Evolutionary conservation across 35 echinoderm and acorn worm genomes (phyloP), one percentile per base, ranked within the genome.

Genomic region (Ptychodera flava): DNA sequence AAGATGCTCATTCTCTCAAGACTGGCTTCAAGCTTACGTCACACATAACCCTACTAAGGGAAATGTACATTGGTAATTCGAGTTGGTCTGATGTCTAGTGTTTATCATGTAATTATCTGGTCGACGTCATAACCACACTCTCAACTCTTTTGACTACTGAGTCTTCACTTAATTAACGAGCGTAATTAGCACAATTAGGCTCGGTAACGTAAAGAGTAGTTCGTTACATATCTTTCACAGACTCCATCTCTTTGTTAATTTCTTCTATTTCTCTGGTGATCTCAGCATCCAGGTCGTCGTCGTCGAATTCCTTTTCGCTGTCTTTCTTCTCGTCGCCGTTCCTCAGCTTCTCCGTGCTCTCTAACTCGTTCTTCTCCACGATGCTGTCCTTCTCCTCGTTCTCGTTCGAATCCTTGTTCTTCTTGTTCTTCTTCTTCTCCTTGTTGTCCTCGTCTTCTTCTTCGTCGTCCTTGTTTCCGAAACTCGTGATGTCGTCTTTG

Each of bases 401-500:
- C 1, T 97, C 89, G 64, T 92, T 93, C 81, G 87, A 92, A 92
- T 97, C 92, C 1, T 90, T 84, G 76, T 94, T 82, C 82, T 94
- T 85, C 80, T 89, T 92, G 52, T 94, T 92, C 82, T 94, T 99
- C 79, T 99, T 87, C 86, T 80, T 85, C 1, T 81, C 84, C 15
- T 85, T 78, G 37, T 83, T 82, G 31, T 93, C 91, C 78, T 94
- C 91, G 53, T 88, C 88, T 76, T 99, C 96, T 36, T 98, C 93
- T 33, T 99, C 96, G 29, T 97, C 95, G 28, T 99, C 92, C 78
- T 99, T 92, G 64, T 98, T 92, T 16, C 92, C 92, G 36, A 99
- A 92, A 34, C 84, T 94, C 1, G 93, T 94, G 88, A 91, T 92
- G 27, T 99, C 96, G 36, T 94, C 90, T 77, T 94, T 94, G 28